These are phyloP conservation scores for Huso huso DNA, from an alignment of 2,797 vertebrate species.

Conservation along the genomic window DNA sequence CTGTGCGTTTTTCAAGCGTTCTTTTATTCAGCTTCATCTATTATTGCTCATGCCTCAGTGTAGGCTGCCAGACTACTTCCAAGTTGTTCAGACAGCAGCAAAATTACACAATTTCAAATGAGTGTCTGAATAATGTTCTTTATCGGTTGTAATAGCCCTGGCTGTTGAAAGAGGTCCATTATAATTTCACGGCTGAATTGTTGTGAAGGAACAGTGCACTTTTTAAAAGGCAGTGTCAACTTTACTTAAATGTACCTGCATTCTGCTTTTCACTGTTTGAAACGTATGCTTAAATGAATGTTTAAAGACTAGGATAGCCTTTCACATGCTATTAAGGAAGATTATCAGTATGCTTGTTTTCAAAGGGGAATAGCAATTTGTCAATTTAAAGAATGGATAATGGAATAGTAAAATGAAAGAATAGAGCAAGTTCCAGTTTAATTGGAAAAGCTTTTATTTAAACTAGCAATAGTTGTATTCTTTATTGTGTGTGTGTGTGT, in stretches of 20 bases:
- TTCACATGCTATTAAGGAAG: conserved; percentile 27
- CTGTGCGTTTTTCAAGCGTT: conserved; percentile 11
- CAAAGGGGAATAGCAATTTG: conserved; percentile 21
- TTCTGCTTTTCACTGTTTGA: conserved; percentile 27
- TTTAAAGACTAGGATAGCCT: conserved; percentile 32
- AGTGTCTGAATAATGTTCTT: conserved; percentile 37
- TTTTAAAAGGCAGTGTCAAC: conserved; percentile 39
- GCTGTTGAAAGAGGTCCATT: conserved; percentile 48
- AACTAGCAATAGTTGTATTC: too few relatives aligned
- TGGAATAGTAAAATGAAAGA: conserved; percentile 17
- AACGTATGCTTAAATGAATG: conserved; percentile 27
- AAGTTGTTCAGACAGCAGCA: conserved; percentile 33
- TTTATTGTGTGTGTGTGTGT: too few relatives aligned
- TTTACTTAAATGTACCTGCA: conserved; percentile 42
- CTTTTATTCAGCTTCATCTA: conserved; percentile 19
- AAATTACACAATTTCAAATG: conserved; percentile 29
- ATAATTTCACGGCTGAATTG: conserved; percentile 54
- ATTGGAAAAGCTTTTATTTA: too few relatives aligned
- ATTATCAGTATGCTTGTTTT: conserved; percentile 22
- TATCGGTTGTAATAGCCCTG: conserved; percentile 22
- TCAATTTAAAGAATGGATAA: conserved; percentile 14
- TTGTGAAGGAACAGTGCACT: conserved; percentile 31
- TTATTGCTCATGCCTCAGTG: conserved; percentile 29
- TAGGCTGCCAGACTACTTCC: conserved; percentile 30
- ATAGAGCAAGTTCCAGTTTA: neutral